Conservation (phyloP, 2,888 invertebrate species). For the Sinhomidia bicolor region DNA sequence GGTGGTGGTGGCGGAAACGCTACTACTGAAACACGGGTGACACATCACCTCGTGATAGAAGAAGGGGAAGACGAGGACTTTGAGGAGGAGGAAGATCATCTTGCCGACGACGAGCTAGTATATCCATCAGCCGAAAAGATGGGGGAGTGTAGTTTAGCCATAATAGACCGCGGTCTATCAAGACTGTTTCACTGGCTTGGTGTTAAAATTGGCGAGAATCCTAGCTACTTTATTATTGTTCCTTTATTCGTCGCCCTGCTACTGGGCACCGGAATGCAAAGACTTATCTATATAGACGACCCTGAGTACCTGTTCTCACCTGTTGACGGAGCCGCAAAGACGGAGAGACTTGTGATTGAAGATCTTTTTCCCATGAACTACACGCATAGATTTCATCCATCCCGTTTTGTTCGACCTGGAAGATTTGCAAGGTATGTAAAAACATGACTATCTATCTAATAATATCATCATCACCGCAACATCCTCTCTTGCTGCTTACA, state of each 20-base stretch:
- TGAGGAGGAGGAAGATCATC: slow-evolving; percentile 58
- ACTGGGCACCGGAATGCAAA: slow-evolving; percentile 93
- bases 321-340: slow-evolving; percentile 88
- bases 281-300: slow-evolving; percentile 92
- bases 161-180: slow-evolving; percentile 89
- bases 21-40: slow-evolving; percentile 43
- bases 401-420: slow-evolving; percentile 94
- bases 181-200: slow-evolving; percentile 92
- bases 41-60: slow-evolving; percentile 71
- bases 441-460: neutral
- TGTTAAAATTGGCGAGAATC: slow-evolving; percentile 89
- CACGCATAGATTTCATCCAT: slow-evolving; percentile 91
- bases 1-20: slow-evolving; percentile 40
- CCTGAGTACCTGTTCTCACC: slow-evolving; percentile 97
- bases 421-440: slow-evolving; percentile 80
- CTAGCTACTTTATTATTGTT: slow-evolving; percentile 93
- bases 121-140: slow-evolving; percentile 61
- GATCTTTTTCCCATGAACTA: slow-evolving; percentile 94
- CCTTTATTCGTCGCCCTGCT: slow-evolving; percentile 91
- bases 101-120: slow-evolving; percentile 62
- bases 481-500: neutral
- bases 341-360: slow-evolving; percentile 91
- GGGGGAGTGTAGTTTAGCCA: slow-evolving; percentile 78
- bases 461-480: too few relatives aligned
- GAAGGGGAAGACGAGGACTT: slow-evolving; percentile 64